A percentile compares a stretch with the other conserved stretches of the same genome.
These are phyloP conservation scores for Pachyramphus minor DNA, from an alignment of 2,113 vertebrate genomes.

Conservation along the genomic window DNA sequence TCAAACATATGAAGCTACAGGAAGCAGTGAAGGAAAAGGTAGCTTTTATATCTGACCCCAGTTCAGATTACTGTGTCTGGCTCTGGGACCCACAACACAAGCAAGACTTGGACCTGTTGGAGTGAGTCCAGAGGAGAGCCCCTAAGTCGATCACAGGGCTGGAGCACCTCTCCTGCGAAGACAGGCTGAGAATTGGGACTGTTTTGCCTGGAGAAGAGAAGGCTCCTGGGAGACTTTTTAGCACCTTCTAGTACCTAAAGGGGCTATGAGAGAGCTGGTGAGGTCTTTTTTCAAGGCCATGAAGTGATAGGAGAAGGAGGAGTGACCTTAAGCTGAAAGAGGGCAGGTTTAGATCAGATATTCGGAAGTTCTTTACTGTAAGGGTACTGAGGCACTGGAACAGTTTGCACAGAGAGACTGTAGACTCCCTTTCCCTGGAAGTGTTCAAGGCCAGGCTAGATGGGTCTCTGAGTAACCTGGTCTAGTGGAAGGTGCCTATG, in stretches of 20 bases:
- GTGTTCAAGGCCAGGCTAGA: background rate
- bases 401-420: background rate
- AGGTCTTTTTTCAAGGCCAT: background rate
- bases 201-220: background rate
- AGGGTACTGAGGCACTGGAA: background rate
- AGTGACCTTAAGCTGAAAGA: background rate
- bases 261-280: background rate
- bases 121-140: background rate
- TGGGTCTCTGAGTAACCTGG: background rate
- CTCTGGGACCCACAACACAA: background rate
- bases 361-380: background rate
- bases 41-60: background rate
- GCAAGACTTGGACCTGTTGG: background rate
- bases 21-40: background rate
- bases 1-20: background rate
- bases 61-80: background rate
- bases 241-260: background rate
- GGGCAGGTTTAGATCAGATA: background rate
- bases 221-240: background rate
- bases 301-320: background rate
- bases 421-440: background rate
- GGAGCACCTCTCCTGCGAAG: background rate
- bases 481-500: background rate
- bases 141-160: background rate
- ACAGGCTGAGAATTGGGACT: background rate